These are phyloP conservation scores for Sebastes umbrosus DNA, from an alignment of 2,797 vertebrate species.

Conservation along the genomic window DNA sequence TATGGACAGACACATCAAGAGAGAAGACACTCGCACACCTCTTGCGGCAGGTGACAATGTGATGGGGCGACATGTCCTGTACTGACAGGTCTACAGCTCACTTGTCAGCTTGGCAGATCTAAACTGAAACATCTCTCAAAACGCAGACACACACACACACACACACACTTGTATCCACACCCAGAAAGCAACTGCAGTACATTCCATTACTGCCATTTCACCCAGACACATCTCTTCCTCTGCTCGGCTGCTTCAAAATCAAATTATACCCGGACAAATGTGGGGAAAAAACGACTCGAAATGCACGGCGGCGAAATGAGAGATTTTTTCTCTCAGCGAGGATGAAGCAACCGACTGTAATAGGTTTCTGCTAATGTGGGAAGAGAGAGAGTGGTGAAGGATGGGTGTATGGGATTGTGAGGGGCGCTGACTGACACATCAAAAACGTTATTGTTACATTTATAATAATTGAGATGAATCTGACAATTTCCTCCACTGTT, in stretches of 20 bases:
- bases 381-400: background rate
- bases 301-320: background rate
- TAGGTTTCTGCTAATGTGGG: slow-evolving; percentile 4
- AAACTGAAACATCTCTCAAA: slow-evolving; percentile 18
- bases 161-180: slow-evolving; percentile 5
- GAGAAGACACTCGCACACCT: background rate
- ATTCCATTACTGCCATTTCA: slow-evolving; percentile 29
- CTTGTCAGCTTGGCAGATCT: slow-evolving; percentile 28
- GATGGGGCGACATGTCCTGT: background rate
- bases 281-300: background rate
- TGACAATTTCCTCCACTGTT: background rate
- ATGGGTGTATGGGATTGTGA: background rate
- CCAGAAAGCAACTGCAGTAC: background rate
- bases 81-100: slow-evolving; percentile 16
- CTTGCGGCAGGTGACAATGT: background rate
- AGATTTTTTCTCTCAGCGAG: slow-evolving; percentile 3
- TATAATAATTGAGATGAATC: background rate
- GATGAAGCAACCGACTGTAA: slow-evolving; percentile 36
- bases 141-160: background rate
- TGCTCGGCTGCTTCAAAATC: slow-evolving; percentile 34
- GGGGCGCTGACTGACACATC: background rate
- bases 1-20: background rate
- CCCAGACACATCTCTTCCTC: slow-evolving; percentile 18
- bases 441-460: background rate
- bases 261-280: slow-evolving; percentile 38